These are phyloP conservation scores for Bombus confusus DNA, from an alignment of 1,140 invertebrate species.

Conservation along the genomic window DNA sequence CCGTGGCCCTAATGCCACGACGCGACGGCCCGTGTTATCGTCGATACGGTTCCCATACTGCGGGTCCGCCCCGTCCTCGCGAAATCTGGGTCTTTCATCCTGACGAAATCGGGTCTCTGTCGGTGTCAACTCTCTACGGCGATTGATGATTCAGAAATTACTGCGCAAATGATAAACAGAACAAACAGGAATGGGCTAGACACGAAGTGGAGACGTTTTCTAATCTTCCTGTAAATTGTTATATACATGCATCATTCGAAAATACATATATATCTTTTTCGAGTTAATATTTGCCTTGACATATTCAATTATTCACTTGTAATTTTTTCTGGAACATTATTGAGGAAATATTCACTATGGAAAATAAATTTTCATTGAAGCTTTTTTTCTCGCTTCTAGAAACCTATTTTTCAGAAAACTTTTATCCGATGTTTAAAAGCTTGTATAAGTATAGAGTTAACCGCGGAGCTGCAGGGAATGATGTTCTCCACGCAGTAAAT, in stretches of 20 bases:
- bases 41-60: slow-evolving; percentile 59
- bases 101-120: slow-evolving; percentile 11
- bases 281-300: background rate
- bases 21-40: slow-evolving; percentile 56
- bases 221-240: background rate
- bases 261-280: background rate
- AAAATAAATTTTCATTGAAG: slow-evolving; percentile 10
- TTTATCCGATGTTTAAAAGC: slow-evolving; percentile 41
- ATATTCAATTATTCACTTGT: background rate
- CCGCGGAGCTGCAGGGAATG: background rate
- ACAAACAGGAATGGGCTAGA: background rate
- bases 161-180: background rate
- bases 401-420: slow-evolving; percentile 54
- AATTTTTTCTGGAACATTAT: background rate
- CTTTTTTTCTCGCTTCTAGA: background rate
- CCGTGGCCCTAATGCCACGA: slow-evolving; percentile 54
- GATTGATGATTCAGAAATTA: slow-evolving; percentile 43
- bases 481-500: slow-evolving; percentile 15
- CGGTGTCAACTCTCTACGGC: background rate
- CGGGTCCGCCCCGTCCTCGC: slow-evolving; percentile 28
- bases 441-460: slow-evolving; percentile 11
- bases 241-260: background rate
- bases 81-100: slow-evolving; percentile 18
- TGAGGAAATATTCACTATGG: background rate
- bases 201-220: background rate